These are phyloP conservation scores for Coregonus sp. DNA, from an alignment of 2,797 vertebrate species.

Conservation along the genomic window DNA sequence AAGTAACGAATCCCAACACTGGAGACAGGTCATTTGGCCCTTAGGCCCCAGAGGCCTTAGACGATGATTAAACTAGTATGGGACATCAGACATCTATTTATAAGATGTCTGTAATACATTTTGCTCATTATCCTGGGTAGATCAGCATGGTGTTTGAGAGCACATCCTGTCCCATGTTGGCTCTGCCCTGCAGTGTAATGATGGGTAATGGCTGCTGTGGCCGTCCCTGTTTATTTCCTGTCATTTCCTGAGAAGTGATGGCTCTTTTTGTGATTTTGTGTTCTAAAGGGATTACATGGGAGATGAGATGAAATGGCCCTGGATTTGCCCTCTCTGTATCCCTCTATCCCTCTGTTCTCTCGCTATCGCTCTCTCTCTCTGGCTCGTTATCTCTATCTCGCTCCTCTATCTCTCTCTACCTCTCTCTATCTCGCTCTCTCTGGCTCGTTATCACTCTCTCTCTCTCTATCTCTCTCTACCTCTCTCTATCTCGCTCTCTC, in stretches of 20 bases:
- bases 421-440: not conserved
- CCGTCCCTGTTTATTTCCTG: constrained; percentile 62
- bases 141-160: constrained; percentile 41
- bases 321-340: constrained; percentile 25
- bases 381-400: constrained; percentile 14
- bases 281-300: constrained; percentile 31
- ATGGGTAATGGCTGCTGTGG: constrained; percentile 65
- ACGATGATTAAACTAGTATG: constrained; percentile 48
- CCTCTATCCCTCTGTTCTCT: not conserved
- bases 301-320: constrained; percentile 34
- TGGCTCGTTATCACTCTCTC: constrained; percentile 14
- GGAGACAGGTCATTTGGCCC: constrained; percentile 37
- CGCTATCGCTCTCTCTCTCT: constrained; percentile 1
- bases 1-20: not conserved
- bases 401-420: not conserved
- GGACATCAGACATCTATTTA: constrained; percentile 55
- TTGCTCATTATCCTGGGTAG: constrained; percentile 34
- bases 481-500: not conserved
- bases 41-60: constrained; percentile 26
- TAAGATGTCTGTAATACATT: constrained; percentile 53
- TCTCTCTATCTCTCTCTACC: not conserved
- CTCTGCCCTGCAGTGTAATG: constrained; percentile 52
- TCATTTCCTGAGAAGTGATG: constrained; percentile 60
- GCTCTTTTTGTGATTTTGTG: constrained; percentile 12
- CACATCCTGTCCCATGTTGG: constrained; percentile 56